Evolutionary conservation across 2,797 vertebrate genomes (phyloP), one percentile per base, ranked within the genome.

Genomic region (Myotis myotis): DNA sequence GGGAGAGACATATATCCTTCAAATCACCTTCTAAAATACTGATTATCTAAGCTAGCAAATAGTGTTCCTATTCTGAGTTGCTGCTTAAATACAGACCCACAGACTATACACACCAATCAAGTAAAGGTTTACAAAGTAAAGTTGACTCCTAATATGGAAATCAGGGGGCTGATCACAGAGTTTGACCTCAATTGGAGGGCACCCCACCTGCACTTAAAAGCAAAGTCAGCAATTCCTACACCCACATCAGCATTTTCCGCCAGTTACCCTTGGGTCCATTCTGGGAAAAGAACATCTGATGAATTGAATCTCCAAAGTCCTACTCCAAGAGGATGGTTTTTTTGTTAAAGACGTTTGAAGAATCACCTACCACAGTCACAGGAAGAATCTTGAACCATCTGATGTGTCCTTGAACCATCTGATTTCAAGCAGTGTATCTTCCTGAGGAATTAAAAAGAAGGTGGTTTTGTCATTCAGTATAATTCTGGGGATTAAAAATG

Each of bases 401-500:
- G 47, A 68, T 20, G 47, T n/a, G 41, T 68, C 20, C 20, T 66
- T 36, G 30, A 80, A 36, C 75, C 22, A 62, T 38, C 19, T 25
- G 51, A 76, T 49, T 87, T 44, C 81, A 17, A 90, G 41, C 41
- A 60, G 30, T 15, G 33, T 51, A 79, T 79, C 57, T 72, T 89
- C 33, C 47, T 85, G 36, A 30, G n/a, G 2, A 51, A 92, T 51
- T 85, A 84, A 89, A 79, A 80, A 38, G 33, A 62, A 20, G 19
- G 51, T 78, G 25, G 19, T 84, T 88, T 57, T 72, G 47, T 89
- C 66, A 79, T 66, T 84, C 33, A 36, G 11, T 64, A 12, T 89
- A 72, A 79, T 57, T 85, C 44, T 88, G 41, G 25, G 30, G 72
- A 92, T 89, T 85, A 92, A 89, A 86, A 80, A 82, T 68, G 68